A percentile compares a stretch with the other conserved stretches of the same genome.
Evolutionary conservation across 2,797 vertebrate genomes (phyloP).

Genomic region (Poecilia gillii): DNA sequence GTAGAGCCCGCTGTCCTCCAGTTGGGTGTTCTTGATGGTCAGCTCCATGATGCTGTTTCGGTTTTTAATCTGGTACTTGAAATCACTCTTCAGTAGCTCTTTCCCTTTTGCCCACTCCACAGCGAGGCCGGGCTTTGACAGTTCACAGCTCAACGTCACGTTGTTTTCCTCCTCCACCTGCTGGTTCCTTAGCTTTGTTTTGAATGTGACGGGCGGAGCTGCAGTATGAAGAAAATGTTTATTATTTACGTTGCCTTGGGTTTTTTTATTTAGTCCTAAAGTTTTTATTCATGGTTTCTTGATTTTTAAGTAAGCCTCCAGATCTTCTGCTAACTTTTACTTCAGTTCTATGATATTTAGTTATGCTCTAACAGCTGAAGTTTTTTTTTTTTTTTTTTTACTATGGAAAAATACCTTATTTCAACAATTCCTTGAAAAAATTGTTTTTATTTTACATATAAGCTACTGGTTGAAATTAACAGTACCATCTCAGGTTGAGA

Average conservation of each 20-base stretch:
- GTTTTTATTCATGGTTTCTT: neutral
- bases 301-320: neutral
- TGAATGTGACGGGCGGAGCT: slow-evolving; percentile 84
- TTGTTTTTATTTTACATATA: no score
- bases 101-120: slow-evolving; percentile 91
- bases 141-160: slow-evolving; percentile 83
- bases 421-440: neutral
- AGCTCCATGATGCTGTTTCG: slow-evolving; percentile 82
- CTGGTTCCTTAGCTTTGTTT: slow-evolving; percentile 80
- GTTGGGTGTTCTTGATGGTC: slow-evolving; percentile 81
- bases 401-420: neutral
- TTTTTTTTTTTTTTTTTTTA: neutral
- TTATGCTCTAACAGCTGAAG: neutral
- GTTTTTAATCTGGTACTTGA: slow-evolving; percentile 87
- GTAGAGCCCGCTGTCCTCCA: slow-evolving; percentile 89
- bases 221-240: slow-evolving; percentile 10
- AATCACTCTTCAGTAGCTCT: slow-evolving; percentile 75
- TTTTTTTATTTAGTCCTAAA: neutral
- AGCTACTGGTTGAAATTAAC: neutral
- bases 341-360: neutral
- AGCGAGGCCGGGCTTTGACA: slow-evolving; percentile 80
- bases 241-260: neutral
- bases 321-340: neutral
- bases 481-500: neutral
- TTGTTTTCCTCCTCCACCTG: slow-evolving; percentile 84